Evolutionary conservation across 2,113 vertebrate species (phyloP).

Genomic region (Mola mola): DNA sequence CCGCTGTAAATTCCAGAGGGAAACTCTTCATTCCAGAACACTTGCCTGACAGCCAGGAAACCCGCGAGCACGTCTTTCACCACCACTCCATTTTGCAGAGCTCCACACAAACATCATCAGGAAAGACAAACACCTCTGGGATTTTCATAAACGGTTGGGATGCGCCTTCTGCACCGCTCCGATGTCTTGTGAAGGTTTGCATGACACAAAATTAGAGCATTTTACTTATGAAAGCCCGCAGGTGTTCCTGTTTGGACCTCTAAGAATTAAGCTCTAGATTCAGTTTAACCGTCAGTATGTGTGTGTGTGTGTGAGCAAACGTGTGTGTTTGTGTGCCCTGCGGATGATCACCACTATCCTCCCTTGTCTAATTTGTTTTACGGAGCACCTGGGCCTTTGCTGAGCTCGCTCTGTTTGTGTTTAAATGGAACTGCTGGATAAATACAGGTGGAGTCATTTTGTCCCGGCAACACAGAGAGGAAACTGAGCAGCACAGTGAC

Average conservation of each 20-base stretch:
- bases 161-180: slow-evolving; percentile 21
- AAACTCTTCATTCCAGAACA: too few species aligned
- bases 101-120: background rate
- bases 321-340: slow-evolving; percentile 28
- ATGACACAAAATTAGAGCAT: slow-evolving; percentile 30
- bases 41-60: too few species aligned
- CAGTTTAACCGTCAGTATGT: slow-evolving; percentile 70
- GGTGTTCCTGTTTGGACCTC: slow-evolving; percentile 61
- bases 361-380: slow-evolving; percentile 75
- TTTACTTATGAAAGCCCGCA: slow-evolving; percentile 62
- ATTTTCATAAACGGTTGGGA: slow-evolving; percentile 1
- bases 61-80: background rate
- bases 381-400: slow-evolving; percentile 66
- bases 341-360: slow-evolving; percentile 56
- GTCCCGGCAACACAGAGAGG: slow-evolving; percentile 29
- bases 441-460: slow-evolving; percentile 78
- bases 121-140: background rate
- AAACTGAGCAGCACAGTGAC: slow-evolving; percentile 13
- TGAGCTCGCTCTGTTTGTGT: slow-evolving; percentile 38
- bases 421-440: slow-evolving; percentile 67
- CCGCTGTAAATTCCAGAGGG: too few species aligned
- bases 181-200: slow-evolving; percentile 42
- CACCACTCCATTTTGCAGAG: background rate
- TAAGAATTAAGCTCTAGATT: slow-evolving; percentile 50
- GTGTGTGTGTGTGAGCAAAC: slow-evolving; percentile 12